phyloP scores from a whole-genome alignment of 2,113 vertebrate species.

The Pavo muticus region DNA sequence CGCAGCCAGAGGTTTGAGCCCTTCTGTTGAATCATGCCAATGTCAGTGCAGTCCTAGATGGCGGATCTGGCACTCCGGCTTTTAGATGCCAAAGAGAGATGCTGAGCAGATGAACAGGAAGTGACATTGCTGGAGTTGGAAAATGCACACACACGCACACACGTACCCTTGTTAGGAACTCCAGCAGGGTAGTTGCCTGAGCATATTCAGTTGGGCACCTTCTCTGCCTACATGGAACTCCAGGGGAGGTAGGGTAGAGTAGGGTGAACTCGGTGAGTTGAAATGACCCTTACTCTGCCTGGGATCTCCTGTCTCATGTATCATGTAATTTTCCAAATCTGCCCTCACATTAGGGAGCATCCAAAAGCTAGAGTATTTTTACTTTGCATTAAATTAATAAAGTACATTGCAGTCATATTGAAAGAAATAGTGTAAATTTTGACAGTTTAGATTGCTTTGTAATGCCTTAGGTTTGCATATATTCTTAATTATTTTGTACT shows the following conservation, averaged over 20 bases:
- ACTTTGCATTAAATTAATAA: neutral
- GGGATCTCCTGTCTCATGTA: neutral
- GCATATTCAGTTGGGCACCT: neutral
- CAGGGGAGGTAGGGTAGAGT: neutral
- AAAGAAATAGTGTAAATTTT: neutral
- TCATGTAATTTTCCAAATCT: neutral
- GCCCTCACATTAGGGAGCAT: neutral
- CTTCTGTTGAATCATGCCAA: neutral
- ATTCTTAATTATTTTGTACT: neutral
- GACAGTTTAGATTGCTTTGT: neutral
- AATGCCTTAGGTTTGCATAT: neutral
- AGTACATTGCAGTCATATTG: neutral
- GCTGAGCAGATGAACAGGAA: neutral
- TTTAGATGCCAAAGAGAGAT: neutral
- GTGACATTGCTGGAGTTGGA: neutral
- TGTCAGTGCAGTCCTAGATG: neutral
- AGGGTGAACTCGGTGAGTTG: neutral
- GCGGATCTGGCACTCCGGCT: neutral
- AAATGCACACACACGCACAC: rapidly evolving
- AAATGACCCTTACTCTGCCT: neutral
- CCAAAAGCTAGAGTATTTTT: neutral
- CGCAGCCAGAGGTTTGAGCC: rapidly evolving
- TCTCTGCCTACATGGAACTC: neutral
- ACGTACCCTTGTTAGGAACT: neutral
- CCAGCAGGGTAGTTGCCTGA: neutral